Base-by-base conservation (phyloP, 1,140 invertebrate genomes). In the Saccostrea echinata region DNA sequence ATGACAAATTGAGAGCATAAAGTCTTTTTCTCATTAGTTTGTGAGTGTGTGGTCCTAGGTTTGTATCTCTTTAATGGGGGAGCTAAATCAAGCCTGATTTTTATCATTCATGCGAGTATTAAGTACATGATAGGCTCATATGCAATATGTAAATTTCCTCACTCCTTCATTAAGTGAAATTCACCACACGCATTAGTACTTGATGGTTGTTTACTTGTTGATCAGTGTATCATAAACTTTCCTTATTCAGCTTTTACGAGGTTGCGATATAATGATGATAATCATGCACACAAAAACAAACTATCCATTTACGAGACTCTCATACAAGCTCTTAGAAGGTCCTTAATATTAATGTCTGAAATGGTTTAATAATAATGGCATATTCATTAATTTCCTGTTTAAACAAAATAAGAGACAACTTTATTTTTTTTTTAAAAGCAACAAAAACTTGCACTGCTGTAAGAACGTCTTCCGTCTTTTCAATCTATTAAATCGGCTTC, bases 181-280 rank as follows among this genome's bases (percentile, higher is more conserved):
- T 8, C 43, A 43, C 43, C 9, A 9, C 43, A 43, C 43, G 43
- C 43, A 43, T 43, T 6, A 1, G 55, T 61, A n/a, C 55, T 21
- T 61, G 55, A 61, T 61, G 55, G 18, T 61, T 61, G 55, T 61
- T 61, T 61, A 61, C 55, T 61, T 61, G 55, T 61, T 61, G 55
- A 21, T 61, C n/a, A 61, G 43, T 61, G 3, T 18, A 57, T 57
- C 55, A 61, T 61, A 61, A 61, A n/a, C 55, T 61, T n/a, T 61
- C 55, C 55, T 21, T n/a, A 61, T 18, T n/a, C 55, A 61, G 43
- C 43, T 43, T 61, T 61, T 61, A 61, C n/a, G 55, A n/a, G n/a
- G 18, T 61, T 61, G 55, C 18, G 55, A 43, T 18, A 61, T 61
- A 21, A n/a, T 18, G 55, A 21, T n/a, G n/a, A 21, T 61, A 61